phyloP scores from a whole-genome alignment of 2,797 vertebrate species.

The Taeniopygia guttata region DNA sequence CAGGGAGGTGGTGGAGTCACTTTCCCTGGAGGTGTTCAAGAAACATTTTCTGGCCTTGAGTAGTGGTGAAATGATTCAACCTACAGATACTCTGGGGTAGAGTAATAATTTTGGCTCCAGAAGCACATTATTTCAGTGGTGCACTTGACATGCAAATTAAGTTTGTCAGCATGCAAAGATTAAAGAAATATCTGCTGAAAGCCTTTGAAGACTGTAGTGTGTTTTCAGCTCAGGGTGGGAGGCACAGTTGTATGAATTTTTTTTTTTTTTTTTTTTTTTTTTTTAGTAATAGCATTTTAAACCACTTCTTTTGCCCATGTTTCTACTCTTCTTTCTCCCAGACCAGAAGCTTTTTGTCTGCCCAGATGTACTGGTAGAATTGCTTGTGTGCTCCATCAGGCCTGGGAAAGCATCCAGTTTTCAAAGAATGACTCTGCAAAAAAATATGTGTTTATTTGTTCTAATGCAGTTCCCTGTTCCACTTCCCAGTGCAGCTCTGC shows the following conservation, averaged over 20 bases:
- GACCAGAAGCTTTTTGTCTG: neutral
- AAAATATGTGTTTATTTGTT: neutral
- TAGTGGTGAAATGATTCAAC: neutral
- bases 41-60: neutral
- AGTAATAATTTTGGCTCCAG: neutral
- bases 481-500: neutral
- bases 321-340: neutral
- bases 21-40: neutral
- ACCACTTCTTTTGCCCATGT: neutral
- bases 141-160: neutral
- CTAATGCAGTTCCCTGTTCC: neutral
- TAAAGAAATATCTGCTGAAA: neutral
- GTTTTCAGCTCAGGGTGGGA: neutral
- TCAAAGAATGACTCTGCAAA: slow-evolving; percentile 3
- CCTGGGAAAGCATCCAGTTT: neutral
- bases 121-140: neutral
- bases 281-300: neutral
- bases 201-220: neutral
- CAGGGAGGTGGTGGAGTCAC: neutral
- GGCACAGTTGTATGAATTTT: neutral
- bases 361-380: neutral
- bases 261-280: neutral
- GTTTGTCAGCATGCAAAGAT: neutral
- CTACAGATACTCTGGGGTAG: neutral
- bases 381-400: neutral